Percentiles rank a stretch among this genome's conserved stretches.
Conservation (phyloP, 1,140 invertebrate genomes). For the Copidosoma floridanum region DNA sequence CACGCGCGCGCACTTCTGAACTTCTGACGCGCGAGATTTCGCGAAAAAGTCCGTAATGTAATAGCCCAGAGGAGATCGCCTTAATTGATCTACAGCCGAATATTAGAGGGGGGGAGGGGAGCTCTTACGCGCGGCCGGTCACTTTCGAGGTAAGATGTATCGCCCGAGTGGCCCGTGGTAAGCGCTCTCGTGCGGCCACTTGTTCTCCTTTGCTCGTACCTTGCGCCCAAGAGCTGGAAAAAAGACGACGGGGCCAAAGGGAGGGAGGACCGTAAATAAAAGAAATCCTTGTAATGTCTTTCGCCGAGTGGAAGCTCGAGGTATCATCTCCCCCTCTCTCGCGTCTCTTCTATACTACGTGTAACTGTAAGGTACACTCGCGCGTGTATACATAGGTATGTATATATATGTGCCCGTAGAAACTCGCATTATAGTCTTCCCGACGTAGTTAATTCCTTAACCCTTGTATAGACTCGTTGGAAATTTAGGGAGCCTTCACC, state of each 20-base stretch:
- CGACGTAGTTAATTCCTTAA: constrained; percentile 53
- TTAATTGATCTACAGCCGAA: constrained; percentile 56
- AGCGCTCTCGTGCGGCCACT: constrained; percentile 46
- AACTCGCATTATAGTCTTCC: constrained; percentile 28
- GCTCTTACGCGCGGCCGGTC: constrained; percentile 43
- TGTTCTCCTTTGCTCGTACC: constrained; percentile 28
- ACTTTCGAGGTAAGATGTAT: constrained; percentile 46
- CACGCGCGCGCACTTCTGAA: no score
- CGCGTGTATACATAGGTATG: no score
- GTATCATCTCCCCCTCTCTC: constrained; percentile 20
- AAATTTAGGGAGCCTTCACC: background rate
- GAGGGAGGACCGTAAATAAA: constrained; percentile 51
- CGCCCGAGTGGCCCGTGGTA: constrained; percentile 30
- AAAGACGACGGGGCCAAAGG: background rate
- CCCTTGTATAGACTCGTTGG: constrained; percentile 44
- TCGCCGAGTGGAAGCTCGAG: constrained; percentile 29
- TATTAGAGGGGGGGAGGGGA: constrained; percentile 41
- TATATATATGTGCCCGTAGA: constrained; percentile 40
- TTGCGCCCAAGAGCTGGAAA: background rate
- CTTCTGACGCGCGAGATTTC: no score
- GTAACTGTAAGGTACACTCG: no score
- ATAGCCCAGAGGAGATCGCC: constrained; percentile 26
- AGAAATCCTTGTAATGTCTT: constrained; percentile 57
- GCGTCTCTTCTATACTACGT: constrained; percentile 27
- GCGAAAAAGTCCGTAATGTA: no score